These are phyloP conservation scores for Cartodere bifasciata DNA, from an alignment of 2,888 invertebrate genomes.

Conservation along the genomic window DNA sequence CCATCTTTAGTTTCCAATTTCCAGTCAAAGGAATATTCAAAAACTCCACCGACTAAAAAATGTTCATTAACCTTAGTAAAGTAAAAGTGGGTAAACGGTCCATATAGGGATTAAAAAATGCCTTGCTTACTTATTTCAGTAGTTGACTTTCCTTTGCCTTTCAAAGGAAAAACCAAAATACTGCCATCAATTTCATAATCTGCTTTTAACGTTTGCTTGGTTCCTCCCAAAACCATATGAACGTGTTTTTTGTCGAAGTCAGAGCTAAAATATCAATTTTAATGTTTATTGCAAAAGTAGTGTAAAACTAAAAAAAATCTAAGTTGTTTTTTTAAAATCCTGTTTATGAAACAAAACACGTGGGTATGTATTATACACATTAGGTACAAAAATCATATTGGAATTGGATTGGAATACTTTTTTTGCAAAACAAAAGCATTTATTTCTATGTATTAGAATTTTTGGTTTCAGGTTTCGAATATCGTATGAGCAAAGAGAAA, in stretches of 20 bases:
- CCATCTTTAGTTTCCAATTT: conserved; percentile 18
- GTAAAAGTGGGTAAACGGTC: too few relatives aligned
- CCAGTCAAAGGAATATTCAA: conserved; percentile 22
- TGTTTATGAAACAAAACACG: too few relatives aligned
- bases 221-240: conserved; percentile 7
- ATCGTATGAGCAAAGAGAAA: too few relatives aligned
- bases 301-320: conserved; percentile 2
- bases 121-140: conserved; percentile 20
- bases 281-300: conserved; percentile 3
- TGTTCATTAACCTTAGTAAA: too few relatives aligned
- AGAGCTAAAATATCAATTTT: conserved; percentile 12
- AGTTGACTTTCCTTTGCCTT: conserved; percentile 25
- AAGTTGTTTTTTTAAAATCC: background rate
- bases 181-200: conserved; percentile 25
- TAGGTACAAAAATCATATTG: too few relatives aligned
- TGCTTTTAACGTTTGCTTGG: conserved; percentile 9
- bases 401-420: background rate
- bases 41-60: conserved; percentile 20
- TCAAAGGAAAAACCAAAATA: conserved; percentile 26
- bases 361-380: too few relatives aligned
- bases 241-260: conserved; percentile 11
- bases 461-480: too few relatives aligned
- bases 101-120: too few relatives aligned
- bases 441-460: background rate
- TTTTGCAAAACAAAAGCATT: background rate